phyloP scores from a whole-genome alignment of 2,113 vertebrate species.

The Macquaria ambigua region DNA sequence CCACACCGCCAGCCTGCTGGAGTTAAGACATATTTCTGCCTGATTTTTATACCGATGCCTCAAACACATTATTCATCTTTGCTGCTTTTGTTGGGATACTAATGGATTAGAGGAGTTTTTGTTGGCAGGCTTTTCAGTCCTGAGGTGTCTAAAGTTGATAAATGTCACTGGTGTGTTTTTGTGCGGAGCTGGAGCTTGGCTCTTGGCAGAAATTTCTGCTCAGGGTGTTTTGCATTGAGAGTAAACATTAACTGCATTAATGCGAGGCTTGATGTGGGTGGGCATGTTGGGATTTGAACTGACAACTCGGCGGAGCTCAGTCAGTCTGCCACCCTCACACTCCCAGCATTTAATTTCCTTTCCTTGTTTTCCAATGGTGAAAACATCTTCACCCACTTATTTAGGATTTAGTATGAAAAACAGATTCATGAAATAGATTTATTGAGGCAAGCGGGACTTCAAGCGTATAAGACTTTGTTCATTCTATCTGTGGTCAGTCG shows the following conservation, averaged over 20 bases:
- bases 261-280: conserved; percentile 58
- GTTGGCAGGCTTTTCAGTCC: conserved; percentile 55
- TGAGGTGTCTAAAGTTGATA: conserved; percentile 64
- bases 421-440: background rate
- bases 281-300: conserved; percentile 62
- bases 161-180: conserved; percentile 56
- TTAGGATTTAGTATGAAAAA: conserved; percentile 9
- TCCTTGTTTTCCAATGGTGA: conserved; percentile 1
- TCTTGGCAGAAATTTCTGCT: conserved; percentile 42
- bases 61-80: conserved; percentile 44
- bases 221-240: conserved; percentile 53
- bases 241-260: conserved; percentile 60
- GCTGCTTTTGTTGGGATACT: conserved; percentile 48
- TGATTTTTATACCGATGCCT: background rate
- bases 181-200: conserved; percentile 20
- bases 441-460: background rate
- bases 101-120: conserved; percentile 46
- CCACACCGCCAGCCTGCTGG: conserved; percentile 17
- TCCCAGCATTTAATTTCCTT: conserved; percentile 39
- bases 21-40: conserved; percentile 30
- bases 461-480: background rate
- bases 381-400: conserved; percentile 40
- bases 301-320: conserved; percentile 45
- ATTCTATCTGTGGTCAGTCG: background rate
- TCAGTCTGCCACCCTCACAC: conserved; percentile 40